Evolutionary conservation across 2,888 invertebrate species (phyloP).

Genomic region (Halocaridina rubra): DNA sequence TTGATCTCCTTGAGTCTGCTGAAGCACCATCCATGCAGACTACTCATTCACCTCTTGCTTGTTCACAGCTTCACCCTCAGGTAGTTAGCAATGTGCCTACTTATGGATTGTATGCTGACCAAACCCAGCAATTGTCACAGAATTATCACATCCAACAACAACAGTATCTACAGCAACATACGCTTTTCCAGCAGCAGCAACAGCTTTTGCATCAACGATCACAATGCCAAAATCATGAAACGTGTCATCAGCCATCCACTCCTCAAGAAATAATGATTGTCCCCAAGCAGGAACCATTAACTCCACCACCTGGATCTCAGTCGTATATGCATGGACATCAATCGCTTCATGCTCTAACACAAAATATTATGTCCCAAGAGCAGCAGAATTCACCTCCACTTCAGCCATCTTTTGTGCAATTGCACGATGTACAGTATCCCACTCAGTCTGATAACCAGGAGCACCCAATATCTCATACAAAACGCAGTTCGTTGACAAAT

Average conservation of each 20-base stretch:
- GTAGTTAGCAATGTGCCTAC: not conserved
- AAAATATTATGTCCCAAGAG: no score
- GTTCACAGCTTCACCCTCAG: conserved; percentile 14
- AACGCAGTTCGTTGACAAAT: conserved; percentile 6
- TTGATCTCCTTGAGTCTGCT: not conserved
- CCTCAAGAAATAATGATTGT: not conserved
- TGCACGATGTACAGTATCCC: not conserved
- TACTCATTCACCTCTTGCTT: conserved; percentile 15
- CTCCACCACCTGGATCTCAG: not conserved
- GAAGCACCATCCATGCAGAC: not conserved
- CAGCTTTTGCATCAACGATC: not conserved
- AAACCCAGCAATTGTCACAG: not conserved
- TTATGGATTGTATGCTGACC: not conserved
- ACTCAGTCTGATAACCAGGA: not conserved
- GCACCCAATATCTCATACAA: not conserved
- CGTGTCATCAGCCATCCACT: not conserved
- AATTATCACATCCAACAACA: not conserved
- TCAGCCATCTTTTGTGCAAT: not conserved
- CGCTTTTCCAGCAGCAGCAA: not conserved
- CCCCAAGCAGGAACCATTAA: conserved; percentile 23
- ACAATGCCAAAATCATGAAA: not conserved
- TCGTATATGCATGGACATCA: not conserved
- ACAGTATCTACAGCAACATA: conserved; percentile 14
- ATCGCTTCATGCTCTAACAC: no score
- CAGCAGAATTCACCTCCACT: not conserved